These are phyloP conservation scores for Prolemur simus DNA, from an alignment of 2,113 vertebrate species.

Conservation along the genomic window DNA sequence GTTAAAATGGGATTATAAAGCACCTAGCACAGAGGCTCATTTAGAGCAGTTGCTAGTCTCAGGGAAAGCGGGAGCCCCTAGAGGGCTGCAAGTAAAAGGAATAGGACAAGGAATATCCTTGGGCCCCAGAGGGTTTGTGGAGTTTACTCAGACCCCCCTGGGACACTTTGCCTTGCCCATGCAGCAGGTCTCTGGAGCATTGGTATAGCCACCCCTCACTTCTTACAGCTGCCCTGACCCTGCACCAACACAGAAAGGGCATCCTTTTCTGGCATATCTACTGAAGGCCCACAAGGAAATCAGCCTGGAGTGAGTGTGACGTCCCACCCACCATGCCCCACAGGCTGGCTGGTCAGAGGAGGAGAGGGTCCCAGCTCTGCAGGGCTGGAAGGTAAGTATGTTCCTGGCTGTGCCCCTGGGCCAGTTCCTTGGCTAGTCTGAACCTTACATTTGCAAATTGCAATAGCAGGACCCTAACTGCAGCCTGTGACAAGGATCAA, in stretches of 20 bases:
- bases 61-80: fast-evolving
- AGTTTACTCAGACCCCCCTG: too few relatives aligned
- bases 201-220: background rate
- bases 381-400: background rate
- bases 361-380: background rate
- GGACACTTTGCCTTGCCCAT: background rate
- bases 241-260: background rate
- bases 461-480: background rate
- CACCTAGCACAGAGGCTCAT: background rate
- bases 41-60: background rate
- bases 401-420: background rate
- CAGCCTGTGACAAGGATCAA: too few relatives aligned
- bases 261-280: background rate
- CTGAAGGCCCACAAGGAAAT: background rate
- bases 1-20: background rate
- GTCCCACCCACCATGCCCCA: background rate
- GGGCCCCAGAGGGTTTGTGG: background rate
- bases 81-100: background rate
- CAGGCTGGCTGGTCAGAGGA: too few relatives aligned
- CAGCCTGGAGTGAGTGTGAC: background rate
- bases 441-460: background rate
- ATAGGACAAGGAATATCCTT: background rate
- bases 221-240: background rate
- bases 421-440: background rate
- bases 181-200: background rate